Evolutionary conservation across 2,888 invertebrate genomes (phyloP).

Genomic region (Dryocosmus kuriphilus): DNA sequence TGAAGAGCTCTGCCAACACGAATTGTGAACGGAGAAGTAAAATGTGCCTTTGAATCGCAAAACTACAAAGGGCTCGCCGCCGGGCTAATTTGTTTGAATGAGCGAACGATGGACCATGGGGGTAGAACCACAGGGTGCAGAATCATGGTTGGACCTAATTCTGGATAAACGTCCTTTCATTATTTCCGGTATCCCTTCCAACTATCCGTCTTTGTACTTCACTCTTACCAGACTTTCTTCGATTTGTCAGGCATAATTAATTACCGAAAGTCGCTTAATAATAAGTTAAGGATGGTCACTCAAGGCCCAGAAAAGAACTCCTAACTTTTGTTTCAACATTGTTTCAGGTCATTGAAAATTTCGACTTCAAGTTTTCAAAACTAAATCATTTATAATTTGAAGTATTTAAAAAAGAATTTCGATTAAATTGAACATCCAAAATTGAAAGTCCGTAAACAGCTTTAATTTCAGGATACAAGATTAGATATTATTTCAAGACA

Average conservation of each 20-base stretch:
- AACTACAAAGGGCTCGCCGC: slow-evolving; percentile 75
- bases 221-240: neutral
- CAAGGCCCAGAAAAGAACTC: too few relatives aligned
- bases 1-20: slow-evolving; percentile 76
- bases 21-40: slow-evolving; percentile 70
- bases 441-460: too few relatives aligned
- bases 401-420: too few relatives aligned
- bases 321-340: too few relatives aligned
- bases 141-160: slow-evolving; percentile 68
- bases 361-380: too few relatives aligned
- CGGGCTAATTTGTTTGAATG: slow-evolving; percentile 77
- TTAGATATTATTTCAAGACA: too few relatives aligned
- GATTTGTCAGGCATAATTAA: neutral
- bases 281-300: too few relatives aligned
- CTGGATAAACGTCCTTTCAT: slow-evolving; percentile 76
- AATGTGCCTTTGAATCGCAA: slow-evolving; percentile 74
- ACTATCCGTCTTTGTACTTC: slow-evolving; percentile 38
- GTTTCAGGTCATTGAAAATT: too few relatives aligned
- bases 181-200: slow-evolving; percentile 66
- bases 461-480: too few relatives aligned
- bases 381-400: too few relatives aligned
- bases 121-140: slow-evolving; percentile 53
- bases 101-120: slow-evolving; percentile 73
- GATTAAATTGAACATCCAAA: too few relatives aligned
- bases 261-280: neutral